Conservation (phyloP, 2,113 vertebrate species). For the Tricholaema leucomelas region DNA sequence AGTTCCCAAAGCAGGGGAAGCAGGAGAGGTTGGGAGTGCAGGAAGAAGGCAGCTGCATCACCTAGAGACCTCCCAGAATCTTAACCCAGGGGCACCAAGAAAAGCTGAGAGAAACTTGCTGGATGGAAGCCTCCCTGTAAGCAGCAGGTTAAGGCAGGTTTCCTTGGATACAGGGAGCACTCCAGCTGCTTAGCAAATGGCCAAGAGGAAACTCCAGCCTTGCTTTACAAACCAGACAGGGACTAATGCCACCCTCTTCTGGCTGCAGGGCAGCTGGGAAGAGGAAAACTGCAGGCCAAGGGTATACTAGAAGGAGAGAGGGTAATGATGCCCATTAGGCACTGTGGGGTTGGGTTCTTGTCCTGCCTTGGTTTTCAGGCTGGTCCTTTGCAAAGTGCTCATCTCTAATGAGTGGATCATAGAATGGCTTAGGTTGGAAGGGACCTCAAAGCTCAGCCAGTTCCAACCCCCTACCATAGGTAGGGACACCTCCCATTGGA, state of each 20-base stretch:
- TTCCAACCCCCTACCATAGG: no score
- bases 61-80: neutral
- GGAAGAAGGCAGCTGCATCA: neutral
- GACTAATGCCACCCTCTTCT: neutral
- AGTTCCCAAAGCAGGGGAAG: neutral
- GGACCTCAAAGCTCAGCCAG: no score
- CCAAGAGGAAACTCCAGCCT: slow-evolving; percentile 42
- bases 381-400: neutral
- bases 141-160: slow-evolving; percentile 59
- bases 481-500: no score
- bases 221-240: slow-evolving; percentile 21
- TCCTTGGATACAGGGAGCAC: slow-evolving; percentile 65
- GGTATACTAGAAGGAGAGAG: neutral
- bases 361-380: neutral
- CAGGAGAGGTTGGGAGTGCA: neutral
- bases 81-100: neutral
- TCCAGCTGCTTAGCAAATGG: slow-evolving; percentile 65
- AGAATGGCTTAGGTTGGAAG: no score
- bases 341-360: neutral
- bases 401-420: neutral
- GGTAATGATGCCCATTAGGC: neutral
- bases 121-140: neutral
- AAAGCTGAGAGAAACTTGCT: neutral
- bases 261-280: neutral
- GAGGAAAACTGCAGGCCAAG: neutral